Conservation (phyloP, 1,140 invertebrate genomes). For the Harpegnathos saltator region DNA sequence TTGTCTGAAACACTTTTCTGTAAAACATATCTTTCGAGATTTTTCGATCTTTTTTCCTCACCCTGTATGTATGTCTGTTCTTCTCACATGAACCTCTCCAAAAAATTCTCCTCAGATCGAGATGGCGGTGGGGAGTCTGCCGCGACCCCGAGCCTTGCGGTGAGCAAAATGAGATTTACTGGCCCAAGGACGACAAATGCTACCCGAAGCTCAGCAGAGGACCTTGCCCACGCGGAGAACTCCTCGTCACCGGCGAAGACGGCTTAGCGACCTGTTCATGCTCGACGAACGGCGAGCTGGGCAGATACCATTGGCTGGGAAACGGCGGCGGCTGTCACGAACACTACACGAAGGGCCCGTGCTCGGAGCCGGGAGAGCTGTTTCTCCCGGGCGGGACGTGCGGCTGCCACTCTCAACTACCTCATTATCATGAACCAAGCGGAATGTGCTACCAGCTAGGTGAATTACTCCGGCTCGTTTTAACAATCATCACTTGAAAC, state of each 20-base stretch:
- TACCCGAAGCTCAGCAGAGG: slow-evolving; percentile 90
- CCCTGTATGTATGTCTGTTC: too few species aligned
- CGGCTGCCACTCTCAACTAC: slow-evolving; percentile 89
- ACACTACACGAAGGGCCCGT: slow-evolving; percentile 92
- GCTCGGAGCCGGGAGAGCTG: slow-evolving; percentile 89
- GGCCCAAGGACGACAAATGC: slow-evolving; percentile 91
- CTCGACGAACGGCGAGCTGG: slow-evolving; percentile 83
- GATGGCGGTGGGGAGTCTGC: slow-evolving; percentile 89
- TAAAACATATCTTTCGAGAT: too few species aligned
- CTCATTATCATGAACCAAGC: slow-evolving; percentile 90
- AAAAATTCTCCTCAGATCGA: slow-evolving; percentile 54
- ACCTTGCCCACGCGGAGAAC: slow-evolving; percentile 90
- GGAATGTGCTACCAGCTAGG: slow-evolving; percentile 91
- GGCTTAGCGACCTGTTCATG: slow-evolving; percentile 88
- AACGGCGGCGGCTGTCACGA: slow-evolving; percentile 90
- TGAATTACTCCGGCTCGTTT: slow-evolving; percentile 79
- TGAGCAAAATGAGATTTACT: slow-evolving; percentile 88
- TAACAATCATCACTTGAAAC: too few species aligned
- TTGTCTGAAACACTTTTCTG: too few species aligned
- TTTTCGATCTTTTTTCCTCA: too few species aligned
- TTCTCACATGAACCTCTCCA: background rate
- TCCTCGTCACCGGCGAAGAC: slow-evolving; percentile 87
- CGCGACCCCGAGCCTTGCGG: slow-evolving; percentile 87
- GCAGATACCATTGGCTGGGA: slow-evolving; percentile 85
- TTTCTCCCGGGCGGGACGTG: slow-evolving; percentile 91